phyloP scores from a whole-genome alignment of 2,888 invertebrate genomes.

The Drosophila longiperda region DNA sequence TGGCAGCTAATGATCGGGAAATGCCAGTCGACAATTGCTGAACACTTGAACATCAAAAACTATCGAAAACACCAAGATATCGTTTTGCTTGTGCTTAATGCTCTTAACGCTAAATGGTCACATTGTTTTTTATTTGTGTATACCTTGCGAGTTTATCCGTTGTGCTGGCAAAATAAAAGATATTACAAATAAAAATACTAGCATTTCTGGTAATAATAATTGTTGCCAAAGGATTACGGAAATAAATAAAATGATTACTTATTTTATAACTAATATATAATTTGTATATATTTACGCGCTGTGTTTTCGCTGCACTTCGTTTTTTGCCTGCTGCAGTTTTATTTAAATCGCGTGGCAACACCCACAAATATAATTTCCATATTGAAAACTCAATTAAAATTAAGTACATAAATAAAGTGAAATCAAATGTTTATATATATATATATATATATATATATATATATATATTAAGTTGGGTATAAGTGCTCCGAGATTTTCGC shows the following conservation, averaged over 20 bases:
- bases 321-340: background rate
- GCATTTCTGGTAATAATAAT: slow-evolving; percentile 37
- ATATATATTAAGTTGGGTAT: background rate
- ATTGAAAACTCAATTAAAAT: background rate
- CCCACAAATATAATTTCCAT: slow-evolving; percentile 13
- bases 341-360: slow-evolving; percentile 27
- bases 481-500: background rate
- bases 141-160: slow-evolving; percentile 39
- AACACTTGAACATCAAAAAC: too few relatives aligned
- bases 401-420: slow-evolving; percentile 3
- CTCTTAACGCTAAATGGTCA: slow-evolving; percentile 20
- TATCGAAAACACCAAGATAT: background rate
- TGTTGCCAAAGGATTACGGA: slow-evolving; percentile 9
- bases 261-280: background rate
- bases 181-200: slow-evolving; percentile 15
- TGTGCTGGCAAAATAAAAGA: slow-evolving; percentile 33
- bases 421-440: background rate
- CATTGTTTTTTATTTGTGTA: slow-evolving; percentile 42
- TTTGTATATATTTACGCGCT: background rate
- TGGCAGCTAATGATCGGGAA: background rate
- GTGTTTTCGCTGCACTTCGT: background rate
- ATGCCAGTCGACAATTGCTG: background rate
- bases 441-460: background rate
- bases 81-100: background rate
- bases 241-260: background rate